Conservation (phyloP, 1,140 invertebrate species). For the Drosophila tropicalis region DNA sequence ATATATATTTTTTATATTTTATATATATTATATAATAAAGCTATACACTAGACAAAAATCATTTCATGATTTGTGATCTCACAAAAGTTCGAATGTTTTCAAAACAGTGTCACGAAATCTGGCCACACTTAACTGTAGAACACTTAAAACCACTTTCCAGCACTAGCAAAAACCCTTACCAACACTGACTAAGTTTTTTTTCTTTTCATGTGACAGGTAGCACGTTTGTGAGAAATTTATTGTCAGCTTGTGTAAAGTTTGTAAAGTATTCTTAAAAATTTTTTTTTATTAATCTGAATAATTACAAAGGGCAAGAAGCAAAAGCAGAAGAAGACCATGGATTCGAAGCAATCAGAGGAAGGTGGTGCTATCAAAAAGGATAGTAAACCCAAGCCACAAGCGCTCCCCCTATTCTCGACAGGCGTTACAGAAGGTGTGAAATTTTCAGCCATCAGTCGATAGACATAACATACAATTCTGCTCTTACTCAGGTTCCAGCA, state of each 20-base stretch:
- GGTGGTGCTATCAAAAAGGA: neutral
- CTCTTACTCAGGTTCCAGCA: constrained; percentile 1
- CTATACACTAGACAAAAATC: too few relatives aligned
- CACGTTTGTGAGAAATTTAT: neutral
- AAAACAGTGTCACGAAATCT: too few relatives aligned
- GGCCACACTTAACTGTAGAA: too few relatives aligned
- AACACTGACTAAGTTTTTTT: neutral
- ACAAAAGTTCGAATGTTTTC: too few relatives aligned
- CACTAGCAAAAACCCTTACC: neutral
- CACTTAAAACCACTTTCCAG: neutral
- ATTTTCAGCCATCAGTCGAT: neutral
- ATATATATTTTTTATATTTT: too few relatives aligned
- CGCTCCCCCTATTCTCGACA: too few relatives aligned
- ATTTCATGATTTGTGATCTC: too few relatives aligned
- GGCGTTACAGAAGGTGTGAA: neutral
- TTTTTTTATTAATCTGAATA: too few relatives aligned
- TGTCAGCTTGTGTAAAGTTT: neutral
- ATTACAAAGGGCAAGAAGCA: constrained; percentile 60
- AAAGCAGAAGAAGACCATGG: constrained; percentile 44
- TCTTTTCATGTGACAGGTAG: neutral
- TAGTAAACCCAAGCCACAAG: neutral
- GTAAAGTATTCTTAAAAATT: neutral
- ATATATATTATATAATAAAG: too few relatives aligned
- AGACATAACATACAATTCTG: neutral
- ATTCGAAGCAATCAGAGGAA: neutral